These are phyloP conservation scores for Nephrotoma appendiculata DNA, from an alignment of 2,888 invertebrate genomes.

Conservation along the genomic window DNA sequence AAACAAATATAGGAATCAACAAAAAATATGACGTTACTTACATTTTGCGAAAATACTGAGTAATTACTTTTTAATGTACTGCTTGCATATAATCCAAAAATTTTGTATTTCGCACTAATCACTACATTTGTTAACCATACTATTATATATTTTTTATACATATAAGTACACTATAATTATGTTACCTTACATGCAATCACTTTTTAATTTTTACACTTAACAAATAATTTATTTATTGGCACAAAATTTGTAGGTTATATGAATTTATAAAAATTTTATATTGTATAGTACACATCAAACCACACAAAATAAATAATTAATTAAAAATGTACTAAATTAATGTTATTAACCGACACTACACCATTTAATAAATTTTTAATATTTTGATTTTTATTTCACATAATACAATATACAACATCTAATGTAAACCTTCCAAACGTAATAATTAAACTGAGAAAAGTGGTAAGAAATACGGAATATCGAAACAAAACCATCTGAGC, in stretches of 20 bases:
- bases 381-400: background rate
- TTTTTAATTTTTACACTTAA: background rate
- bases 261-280: background rate
- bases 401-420: background rate
- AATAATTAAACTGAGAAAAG: background rate
- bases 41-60: background rate
- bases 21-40: background rate
- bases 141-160: background rate
- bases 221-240: background rate
- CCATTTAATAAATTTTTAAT: background rate
- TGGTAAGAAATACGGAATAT: background rate
- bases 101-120: background rate
- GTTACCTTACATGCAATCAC: background rate
- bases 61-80: background rate
- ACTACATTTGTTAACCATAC: background rate
- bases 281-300: background rate
- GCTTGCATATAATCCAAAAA: background rate
- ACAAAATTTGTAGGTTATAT: background rate
- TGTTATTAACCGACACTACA: background rate
- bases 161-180: background rate
- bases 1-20: background rate
- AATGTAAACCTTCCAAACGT: background rate
- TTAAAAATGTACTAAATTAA: background rate
- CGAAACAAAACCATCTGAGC: background rate
- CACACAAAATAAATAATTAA: background rate